phyloP scores from a whole-genome alignment of 1,140 invertebrate species.

The Lordiphosa stackelbergi region DNA sequence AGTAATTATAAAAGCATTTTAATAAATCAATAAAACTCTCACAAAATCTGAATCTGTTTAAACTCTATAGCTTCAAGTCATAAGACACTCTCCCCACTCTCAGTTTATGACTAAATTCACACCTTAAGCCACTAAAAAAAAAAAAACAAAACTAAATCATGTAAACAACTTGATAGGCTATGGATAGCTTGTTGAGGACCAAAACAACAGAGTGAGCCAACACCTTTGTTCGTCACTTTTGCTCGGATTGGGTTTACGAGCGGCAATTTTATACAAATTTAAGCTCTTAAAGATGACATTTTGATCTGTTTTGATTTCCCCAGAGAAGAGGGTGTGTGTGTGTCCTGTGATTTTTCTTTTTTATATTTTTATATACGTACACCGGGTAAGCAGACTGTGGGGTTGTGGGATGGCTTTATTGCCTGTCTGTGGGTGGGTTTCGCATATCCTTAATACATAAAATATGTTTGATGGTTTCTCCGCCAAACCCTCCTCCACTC shows the following conservation, averaged over 20 bases:
- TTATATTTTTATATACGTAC: constrained; percentile 43
- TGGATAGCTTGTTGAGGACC: constrained; percentile 18
- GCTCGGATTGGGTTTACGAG: constrained; percentile 44
- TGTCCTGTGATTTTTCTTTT: constrained; percentile 61
- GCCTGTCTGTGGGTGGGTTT: constrained; percentile 33
- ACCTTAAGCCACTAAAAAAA: constrained; percentile 35
- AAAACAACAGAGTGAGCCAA: constrained; percentile 16
- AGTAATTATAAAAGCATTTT: too few species aligned
- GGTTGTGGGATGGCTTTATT: constrained; percentile 28
- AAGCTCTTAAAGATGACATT: constrained; percentile 77
- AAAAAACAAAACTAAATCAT: constrained; percentile 44
- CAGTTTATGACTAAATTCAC: constrained; percentile 19
- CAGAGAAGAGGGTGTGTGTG: constrained; percentile 32
- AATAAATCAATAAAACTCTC: too few species aligned
- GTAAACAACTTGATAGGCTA: constrained; percentile 52
- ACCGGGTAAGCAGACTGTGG: constrained; percentile 11
- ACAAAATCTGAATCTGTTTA: too few species aligned
- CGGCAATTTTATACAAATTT: constrained; percentile 73
- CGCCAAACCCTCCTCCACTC: constrained; percentile 20
- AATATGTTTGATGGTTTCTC: constrained; percentile 72
- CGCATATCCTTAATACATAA: constrained; percentile 71
- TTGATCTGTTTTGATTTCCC: constrained; percentile 77
- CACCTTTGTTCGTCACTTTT: constrained; percentile 43
- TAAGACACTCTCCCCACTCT: constrained; percentile 2
- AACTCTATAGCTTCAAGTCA: too few species aligned